Conservation (phyloP, 2,113 vertebrate genomes). For the Dicerorhinus sumatrensis region DNA sequence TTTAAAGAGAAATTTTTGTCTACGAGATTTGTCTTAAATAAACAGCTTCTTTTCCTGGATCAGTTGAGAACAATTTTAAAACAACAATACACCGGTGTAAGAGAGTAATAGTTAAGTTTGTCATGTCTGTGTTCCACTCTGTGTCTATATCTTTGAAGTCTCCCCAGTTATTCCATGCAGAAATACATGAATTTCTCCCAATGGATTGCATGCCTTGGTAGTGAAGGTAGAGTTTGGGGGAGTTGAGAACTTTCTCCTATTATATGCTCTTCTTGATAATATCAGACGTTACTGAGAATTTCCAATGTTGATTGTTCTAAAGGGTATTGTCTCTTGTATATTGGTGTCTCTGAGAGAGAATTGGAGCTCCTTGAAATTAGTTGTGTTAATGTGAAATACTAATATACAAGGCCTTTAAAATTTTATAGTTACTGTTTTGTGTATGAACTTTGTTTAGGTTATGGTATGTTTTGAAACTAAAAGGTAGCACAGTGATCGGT, state of each 20-base stretch:
- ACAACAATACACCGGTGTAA: background rate
- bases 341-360: background rate
- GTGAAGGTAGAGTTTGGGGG: background rate
- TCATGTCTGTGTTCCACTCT: background rate
- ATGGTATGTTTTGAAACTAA: background rate
- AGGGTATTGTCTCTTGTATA: background rate
- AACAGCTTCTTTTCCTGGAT: background rate
- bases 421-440: background rate
- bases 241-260: background rate
- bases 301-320: background rate
- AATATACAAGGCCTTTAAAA: background rate
- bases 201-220: background rate
- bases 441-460: background rate
- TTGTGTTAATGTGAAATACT: slow-evolving; percentile 14
- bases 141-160: background rate
- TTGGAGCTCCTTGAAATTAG: background rate
- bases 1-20: slow-evolving; percentile 41
- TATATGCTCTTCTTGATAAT: background rate
- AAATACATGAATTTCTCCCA: background rate
- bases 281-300: background rate
- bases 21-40: background rate
- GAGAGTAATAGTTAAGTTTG: background rate
- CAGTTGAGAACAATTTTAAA: background rate
- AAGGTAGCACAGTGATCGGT: background rate
- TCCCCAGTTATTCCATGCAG: background rate